phyloP scores from a whole-genome alignment of 2,888 invertebrate genomes.

The Scelioninae gen. 1 region DNA sequence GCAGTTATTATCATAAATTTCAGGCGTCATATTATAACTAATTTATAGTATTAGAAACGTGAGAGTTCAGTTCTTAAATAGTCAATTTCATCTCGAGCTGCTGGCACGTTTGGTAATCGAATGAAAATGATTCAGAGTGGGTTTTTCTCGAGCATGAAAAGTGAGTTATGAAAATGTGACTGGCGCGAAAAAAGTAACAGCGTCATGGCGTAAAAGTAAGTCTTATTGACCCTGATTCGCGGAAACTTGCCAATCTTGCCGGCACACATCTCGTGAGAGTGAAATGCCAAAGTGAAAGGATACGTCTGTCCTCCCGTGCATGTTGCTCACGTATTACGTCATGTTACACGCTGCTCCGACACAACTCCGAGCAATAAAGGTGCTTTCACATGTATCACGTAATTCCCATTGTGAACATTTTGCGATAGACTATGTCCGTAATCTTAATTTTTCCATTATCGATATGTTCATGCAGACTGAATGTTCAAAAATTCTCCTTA shows the following conservation, averaged over 20 bases:
- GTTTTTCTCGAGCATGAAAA: slow-evolving; percentile 10
- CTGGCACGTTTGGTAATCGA: slow-evolving; percentile 6
- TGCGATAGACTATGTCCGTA: slow-evolving; percentile 46
- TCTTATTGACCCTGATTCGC: slow-evolving; percentile 74
- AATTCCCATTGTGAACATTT: slow-evolving; percentile 64
- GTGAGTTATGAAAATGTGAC: slow-evolving; percentile 27
- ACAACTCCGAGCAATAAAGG: slow-evolving; percentile 74
- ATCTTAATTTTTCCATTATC: slow-evolving; percentile 52
- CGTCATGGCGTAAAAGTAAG: slow-evolving; percentile 67
- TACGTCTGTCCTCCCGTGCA: slow-evolving; percentile 76
- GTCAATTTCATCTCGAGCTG: not conserved
- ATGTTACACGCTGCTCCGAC: too few species aligned
- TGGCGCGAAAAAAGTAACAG: slow-evolving; percentile 51
- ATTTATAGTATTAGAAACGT: too few species aligned
- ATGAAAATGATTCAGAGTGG: slow-evolving; percentile 6
- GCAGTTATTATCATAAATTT: too few species aligned
- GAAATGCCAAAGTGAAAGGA: slow-evolving; percentile 82
- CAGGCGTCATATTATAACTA: too few species aligned
- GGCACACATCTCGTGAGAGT: slow-evolving; percentile 78
- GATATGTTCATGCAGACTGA: too few species aligned
- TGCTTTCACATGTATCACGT: slow-evolving; percentile 69
- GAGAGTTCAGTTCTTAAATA: too few species aligned
- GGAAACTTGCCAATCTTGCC: slow-evolving; percentile 72
- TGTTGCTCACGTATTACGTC: slow-evolving; percentile 76
- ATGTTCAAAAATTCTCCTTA: too few species aligned